Evolutionary conservation across 1,140 invertebrate genomes (phyloP), one percentile per base, ranked within the genome.

Genomic region (Papilio aristodemus): DNA sequence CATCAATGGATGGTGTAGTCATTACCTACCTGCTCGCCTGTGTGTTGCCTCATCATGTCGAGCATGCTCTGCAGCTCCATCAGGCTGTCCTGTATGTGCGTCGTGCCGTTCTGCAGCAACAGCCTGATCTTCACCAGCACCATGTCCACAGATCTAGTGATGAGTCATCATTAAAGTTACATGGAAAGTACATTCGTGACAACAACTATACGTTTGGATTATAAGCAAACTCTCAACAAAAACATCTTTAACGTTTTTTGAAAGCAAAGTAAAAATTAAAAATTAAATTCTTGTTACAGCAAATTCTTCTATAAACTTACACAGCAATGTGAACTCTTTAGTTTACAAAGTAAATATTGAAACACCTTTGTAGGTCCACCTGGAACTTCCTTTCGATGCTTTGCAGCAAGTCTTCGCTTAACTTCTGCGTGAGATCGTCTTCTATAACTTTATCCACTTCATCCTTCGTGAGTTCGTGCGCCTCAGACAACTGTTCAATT

Each of bases 371-470:
- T 11, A 90, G 73, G 66, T 90, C 88, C 8, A 89, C 86, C 13
- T 87, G 85, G 63, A 90, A 89, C 27, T 90, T 90, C 70, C 77
- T 84, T 71, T 90, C 85, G 37, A 90, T 83, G 59, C 86, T 89
- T 64, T 89, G 86, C 6, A 89, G 68, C 32, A 90, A 73, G 39
- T 90, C 88, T 11, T 78, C 80, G 0, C 80, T 77, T 6, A 90
- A 71, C 69, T 90, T 90, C 32, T 79, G 71, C 0, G 88, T 90
- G 14, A 90, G 83, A 63, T 90, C 88, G 67, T 87, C 82, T 73
- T 90, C 88, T 75, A 89, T 87, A 1, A 87, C 81, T 17, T 83
- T 80, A 38, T 90, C 88, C 11, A 90, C 75, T 36, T 85, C 80
- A 58, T 87, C 77, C 67, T 86, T 85, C 0, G 66, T 79, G 37